phyloP scores from a whole-genome alignment of 2,113 vertebrate species.

The Columba livia region DNA sequence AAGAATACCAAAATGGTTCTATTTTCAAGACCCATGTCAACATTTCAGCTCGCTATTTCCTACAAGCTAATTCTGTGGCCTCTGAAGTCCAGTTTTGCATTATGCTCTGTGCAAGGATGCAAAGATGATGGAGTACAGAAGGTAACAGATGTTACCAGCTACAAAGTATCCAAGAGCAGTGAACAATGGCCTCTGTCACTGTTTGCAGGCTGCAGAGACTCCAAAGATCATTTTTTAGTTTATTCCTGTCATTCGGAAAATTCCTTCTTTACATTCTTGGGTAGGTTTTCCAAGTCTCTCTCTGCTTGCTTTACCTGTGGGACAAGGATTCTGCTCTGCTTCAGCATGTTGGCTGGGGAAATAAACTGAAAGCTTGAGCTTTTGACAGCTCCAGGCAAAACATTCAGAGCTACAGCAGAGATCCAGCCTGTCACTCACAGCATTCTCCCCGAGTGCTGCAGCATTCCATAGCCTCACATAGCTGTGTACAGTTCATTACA shows the following conservation, averaged over 20 bases:
- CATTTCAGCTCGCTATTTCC: neutral
- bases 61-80: neutral
- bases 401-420: neutral
- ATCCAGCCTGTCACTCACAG: neutral
- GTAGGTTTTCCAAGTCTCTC: neutral
- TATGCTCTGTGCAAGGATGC: neutral
- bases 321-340: neutral
- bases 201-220: neutral
- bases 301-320: neutral
- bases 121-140: neutral
- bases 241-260: neutral
- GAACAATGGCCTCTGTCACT: neutral
- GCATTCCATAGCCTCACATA: neutral
- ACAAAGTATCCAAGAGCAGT: neutral
- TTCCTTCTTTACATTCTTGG: neutral
- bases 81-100: neutral
- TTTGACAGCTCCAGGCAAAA: neutral
- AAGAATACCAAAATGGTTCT: neutral
- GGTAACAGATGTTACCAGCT: neutral
- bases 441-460: neutral
- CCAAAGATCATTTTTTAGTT: neutral
- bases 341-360: neutral
- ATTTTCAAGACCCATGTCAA: neutral
- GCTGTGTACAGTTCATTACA: neutral
- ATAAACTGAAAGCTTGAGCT: neutral